Percentiles rank a stretch among this genome's conserved stretches.
phyloP scores from a whole-genome alignment of 2,888 invertebrate genomes.

The Phlogophora meticulosa region DNA sequence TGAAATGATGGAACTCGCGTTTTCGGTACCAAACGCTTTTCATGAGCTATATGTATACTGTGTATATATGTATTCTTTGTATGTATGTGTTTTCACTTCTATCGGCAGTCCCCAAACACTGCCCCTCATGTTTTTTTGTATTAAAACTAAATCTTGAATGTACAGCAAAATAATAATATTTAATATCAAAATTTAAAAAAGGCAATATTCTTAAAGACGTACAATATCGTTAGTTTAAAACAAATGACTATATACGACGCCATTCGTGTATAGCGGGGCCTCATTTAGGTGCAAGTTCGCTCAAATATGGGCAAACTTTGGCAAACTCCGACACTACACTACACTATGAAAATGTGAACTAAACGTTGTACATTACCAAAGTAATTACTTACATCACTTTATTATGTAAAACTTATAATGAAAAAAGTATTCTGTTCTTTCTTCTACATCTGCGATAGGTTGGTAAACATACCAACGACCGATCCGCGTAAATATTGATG shows the following conservation, averaged over 20 bases:
- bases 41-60: too few relatives aligned
- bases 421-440: constrained; percentile 1
- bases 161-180: constrained; percentile 3
- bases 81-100: too few relatives aligned
- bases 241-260: constrained; percentile 48
- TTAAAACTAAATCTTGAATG: neutral
- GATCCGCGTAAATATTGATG: too few relatives aligned
- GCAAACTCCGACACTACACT: constrained; percentile 61
- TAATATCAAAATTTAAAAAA: constrained; percentile 30
- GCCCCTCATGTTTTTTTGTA: too few relatives aligned
- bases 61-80: too few relatives aligned
- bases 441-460: neutral
- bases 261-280: constrained; percentile 54
- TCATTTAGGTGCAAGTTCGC: constrained; percentile 66
- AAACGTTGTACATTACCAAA: constrained; percentile 60
- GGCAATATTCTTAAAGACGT: constrained; percentile 50
- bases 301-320: constrained; percentile 68
- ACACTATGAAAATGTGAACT: constrained; percentile 62
- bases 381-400: constrained; percentile 59
- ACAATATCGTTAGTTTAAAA: constrained; percentile 63
- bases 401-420: constrained; percentile 33
- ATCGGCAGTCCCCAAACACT: too few relatives aligned
- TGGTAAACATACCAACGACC: too few relatives aligned
- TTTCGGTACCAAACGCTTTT: too few relatives aligned
- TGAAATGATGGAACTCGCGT: too few relatives aligned